These are phyloP conservation scores for Glaucopsyche alexis DNA, from an alignment of 2,888 invertebrate species.

Conservation along the genomic window DNA sequence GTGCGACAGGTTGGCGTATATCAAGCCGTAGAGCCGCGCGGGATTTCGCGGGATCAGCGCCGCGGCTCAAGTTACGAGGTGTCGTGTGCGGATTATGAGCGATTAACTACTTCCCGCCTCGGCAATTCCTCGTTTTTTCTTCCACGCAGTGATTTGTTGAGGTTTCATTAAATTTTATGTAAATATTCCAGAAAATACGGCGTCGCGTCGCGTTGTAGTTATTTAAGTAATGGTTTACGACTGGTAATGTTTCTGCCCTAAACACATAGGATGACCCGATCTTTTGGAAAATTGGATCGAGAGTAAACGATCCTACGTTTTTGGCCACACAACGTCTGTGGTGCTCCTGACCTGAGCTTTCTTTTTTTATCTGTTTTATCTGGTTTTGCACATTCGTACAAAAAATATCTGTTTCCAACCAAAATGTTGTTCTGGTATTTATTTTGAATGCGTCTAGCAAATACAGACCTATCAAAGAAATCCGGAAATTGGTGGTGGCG, in stretches of 20 bases:
- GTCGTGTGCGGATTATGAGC: conserved; percentile 40
- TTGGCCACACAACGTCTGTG: too few relatives aligned
- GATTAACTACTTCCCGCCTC: conserved; percentile 35
- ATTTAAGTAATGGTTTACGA: not conserved
- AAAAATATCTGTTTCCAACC: not conserved
- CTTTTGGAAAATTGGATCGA: too few relatives aligned
- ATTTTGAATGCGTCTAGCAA: not conserved
- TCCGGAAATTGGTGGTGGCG: conserved; percentile 15
- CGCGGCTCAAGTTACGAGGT: conserved; percentile 37
- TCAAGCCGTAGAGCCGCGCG: conserved; percentile 15
- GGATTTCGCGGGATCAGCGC: conserved; percentile 36
- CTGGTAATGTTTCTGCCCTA: not conserved
- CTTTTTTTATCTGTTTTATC: not conserved
- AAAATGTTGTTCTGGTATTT: not conserved
- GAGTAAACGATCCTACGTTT: too few relatives aligned
- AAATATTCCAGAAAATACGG: not conserved
- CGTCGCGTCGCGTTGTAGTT: not conserved
- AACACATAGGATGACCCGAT: too few relatives aligned
- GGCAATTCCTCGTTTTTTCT: not conserved
- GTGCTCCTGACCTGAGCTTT: too few relatives aligned
- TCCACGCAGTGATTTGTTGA: not conserved
- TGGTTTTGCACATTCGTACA: not conserved
- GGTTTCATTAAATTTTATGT: conserved; percentile 1
- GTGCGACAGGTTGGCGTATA: conserved; percentile 19
- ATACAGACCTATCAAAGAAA: conserved; percentile 1